Evolutionary conservation across 1,140 invertebrate genomes (phyloP), one percentile per base, ranked within the genome.

Genomic region (Procambarus clarkii): DNA sequence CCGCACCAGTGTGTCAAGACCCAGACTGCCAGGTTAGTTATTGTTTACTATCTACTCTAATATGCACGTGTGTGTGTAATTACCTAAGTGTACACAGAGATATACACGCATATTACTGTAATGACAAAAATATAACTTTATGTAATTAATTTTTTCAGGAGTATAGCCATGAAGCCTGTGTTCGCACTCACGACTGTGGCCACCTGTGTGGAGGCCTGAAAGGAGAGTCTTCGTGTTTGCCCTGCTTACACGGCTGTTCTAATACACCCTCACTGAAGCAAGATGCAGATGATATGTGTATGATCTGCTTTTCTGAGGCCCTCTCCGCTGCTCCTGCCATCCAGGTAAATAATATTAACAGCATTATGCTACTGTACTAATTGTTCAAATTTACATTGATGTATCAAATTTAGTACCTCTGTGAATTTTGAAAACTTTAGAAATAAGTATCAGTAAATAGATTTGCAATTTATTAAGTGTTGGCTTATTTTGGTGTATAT

Each of bases 201-300:
- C 99, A 99, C 94, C 95, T 97, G 91, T 99, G 99, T 94, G 97
- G 98, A 2, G 98, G 98, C 4, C 97, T 99, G 15, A 95, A 96
- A 21, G 97, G 97, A 91, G 98, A 99, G 94, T 95, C 95, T 3
- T 95, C 95, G 46, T 99, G 98, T 94, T 95, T 99, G 92, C 98
- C 98, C 0, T 99, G 98, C 94, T 94, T 99, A 82, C 96, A 96
- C 81, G 95, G 96, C 2, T 96, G 95, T 92, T 93, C 94, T n/a
- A 93, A 93, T 18, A 93, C 94, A 34, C 95, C 95, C 86, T 92
- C 93, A 46, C 94, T 98, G 21, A 97, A 97, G 48, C 98, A 99
- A 95, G 98, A 99, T 94, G 98, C 98, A 0, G 98, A 99, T 94
- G 98, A 99, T 94, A 99, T 99, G 98, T 99, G 99, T 95, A 99